Base-by-base conservation (phyloP, 2,888 invertebrate species). In the Chaetogeoica ovagalla region DNA sequence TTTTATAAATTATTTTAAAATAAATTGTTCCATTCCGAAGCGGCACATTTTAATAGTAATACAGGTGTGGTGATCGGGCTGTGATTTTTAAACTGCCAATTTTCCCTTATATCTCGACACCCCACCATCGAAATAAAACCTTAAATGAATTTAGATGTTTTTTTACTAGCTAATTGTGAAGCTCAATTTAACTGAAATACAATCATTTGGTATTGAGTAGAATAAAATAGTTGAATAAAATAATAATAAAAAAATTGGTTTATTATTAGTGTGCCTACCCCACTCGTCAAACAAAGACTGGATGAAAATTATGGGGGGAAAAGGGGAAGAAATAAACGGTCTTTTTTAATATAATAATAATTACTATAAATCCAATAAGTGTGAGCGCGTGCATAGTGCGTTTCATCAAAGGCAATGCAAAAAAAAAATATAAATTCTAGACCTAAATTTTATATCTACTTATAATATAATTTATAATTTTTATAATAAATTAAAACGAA, bases 31-130 rank as follows among this genome's bases (percentile, higher is more conserved):
- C 79, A 79, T 63, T 79, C 63, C 23, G 79, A 79, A 79, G 79
- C 43, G 79, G 79, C 79, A 79, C 79, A 79, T 79, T 79, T 79
- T 79, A 79, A 79, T 79, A 57, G 62, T 55, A 23, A 37, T 39
- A 71, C 23, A 79, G 79, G 79, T 79, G 79, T 63, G 70, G 79
- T 79, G 71, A 79, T 79, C 79, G 71, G 79, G 79, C 79, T 79
- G 79, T 79, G 79, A 79, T 79, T 79, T 71, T 79, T 71, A 63
- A 79, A 79, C 79, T 79, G 79, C 79, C 79, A 79, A 65, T 79
- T 70, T 71, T 9, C 52, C 62, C 79, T 55, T 63, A 57, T 39
- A 79, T 71, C 79, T 71, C 70, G 79, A 79, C 79, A 79, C 70
- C 70, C 39, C 79, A 79, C 70, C 70, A 43, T 59, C n/a, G 30